Percentiles rank a stretch among this genome's conserved stretches.
phyloP scores from a whole-genome alignment of 1,140 invertebrate genomes.

The Panagrolaimus sp. region DNA sequence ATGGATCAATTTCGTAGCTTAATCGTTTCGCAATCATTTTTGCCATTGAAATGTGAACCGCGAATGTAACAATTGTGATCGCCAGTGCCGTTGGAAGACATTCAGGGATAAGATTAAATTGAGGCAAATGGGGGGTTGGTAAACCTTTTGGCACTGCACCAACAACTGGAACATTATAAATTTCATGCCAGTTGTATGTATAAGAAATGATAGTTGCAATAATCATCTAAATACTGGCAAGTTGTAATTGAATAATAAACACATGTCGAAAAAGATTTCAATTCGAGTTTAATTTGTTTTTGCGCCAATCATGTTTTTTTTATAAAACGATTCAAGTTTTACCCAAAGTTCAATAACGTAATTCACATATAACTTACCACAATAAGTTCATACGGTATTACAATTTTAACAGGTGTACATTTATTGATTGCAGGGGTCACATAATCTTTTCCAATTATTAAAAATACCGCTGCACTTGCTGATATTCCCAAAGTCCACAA shows the following conservation, averaged over 20 bases:
- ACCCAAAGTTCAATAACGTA: no score
- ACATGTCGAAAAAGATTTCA: no score
- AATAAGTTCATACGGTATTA: conserved; percentile 40
- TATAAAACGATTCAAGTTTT: no score
- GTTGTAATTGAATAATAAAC: no score
- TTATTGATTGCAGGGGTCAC: conserved; percentile 33
- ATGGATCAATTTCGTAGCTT: conserved; percentile 61
- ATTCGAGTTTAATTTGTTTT: no score
- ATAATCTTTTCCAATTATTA: conserved; percentile 40
- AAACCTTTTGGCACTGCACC: conserved; percentile 43
- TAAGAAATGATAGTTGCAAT: conserved; percentile 47
- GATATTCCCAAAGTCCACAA: neutral
- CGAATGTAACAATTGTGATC: conserved; percentile 62
- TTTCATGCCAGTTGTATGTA: conserved; percentile 35
- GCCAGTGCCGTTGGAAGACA: conserved; percentile 59
- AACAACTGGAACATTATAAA: conserved; percentile 41
- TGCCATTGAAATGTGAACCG: conserved; percentile 62
- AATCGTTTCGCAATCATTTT: conserved; percentile 62
- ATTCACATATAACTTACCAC: neutral
- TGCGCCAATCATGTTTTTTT: neutral
- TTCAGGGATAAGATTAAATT: conserved; percentile 44
- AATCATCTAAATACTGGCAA: conserved; percentile 37
- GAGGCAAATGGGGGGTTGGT: conserved; percentile 55
- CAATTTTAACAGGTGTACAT: conserved; percentile 16
- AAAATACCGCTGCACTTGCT: neutral